Evolutionary conservation across 2,888 invertebrate genomes (phyloP).

Genomic region (Heliconius sara): DNA sequence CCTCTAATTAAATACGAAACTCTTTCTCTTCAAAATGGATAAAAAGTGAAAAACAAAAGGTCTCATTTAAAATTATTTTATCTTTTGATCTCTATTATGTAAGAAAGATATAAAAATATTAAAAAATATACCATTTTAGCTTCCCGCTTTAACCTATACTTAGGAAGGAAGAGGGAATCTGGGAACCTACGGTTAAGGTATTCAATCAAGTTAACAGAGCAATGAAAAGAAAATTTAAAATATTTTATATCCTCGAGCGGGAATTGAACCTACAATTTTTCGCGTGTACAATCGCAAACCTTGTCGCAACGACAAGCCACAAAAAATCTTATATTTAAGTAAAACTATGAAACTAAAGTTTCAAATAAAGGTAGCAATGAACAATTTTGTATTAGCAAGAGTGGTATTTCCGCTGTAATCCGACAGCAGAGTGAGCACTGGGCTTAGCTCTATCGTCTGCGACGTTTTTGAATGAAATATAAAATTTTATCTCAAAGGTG

Average conservation of each 20-base stretch:
- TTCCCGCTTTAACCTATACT: no score
- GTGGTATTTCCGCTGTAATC: constrained; percentile 40
- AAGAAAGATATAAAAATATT: no score
- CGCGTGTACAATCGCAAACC: neutral
- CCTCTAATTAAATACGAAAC: no score
- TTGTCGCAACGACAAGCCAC: no score
- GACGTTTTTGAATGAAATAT: constrained; percentile 14
- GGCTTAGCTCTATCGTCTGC: constrained; percentile 37
- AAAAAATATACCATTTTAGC: no score
- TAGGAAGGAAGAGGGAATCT: no score
- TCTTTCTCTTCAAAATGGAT: no score
- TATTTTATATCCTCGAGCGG: neutral
- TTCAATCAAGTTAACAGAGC: no score
- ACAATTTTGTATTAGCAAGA: constrained; percentile 25
- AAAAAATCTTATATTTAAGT: neutral
- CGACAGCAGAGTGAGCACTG: constrained; percentile 48
- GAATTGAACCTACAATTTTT: neutral
- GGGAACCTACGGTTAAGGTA: no score
- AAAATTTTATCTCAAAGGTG: constrained; percentile 6
- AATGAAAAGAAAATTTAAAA: neutral
- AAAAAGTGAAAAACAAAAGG: neutral
- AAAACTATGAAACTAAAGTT: neutral
- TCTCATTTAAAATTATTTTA: neutral
- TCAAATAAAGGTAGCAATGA: constrained; percentile 18
- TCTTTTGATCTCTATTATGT: no score